Conservation (phyloP, 2,888 invertebrate species). For the Philonicus albiceps region DNA sequence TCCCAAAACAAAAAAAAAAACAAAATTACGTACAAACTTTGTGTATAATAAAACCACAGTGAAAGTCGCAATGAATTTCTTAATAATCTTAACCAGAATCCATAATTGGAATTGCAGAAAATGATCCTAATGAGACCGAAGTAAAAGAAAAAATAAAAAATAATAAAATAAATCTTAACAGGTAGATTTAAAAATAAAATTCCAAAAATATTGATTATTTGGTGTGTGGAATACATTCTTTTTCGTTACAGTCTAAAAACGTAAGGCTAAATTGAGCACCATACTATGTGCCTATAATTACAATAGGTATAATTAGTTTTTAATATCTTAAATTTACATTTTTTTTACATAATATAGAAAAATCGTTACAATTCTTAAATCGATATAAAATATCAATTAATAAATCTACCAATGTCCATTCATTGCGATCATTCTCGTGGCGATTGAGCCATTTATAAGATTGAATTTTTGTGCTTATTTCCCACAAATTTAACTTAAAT, state of each 20-base stretch:
- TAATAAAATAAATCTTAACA: not conserved
- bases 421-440: not conserved
- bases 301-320: not conserved
- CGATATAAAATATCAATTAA: not conserved
- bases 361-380: not conserved
- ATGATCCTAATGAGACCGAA: not conserved
- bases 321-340: not conserved
- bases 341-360: not conserved
- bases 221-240: not conserved
- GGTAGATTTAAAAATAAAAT: not conserved
- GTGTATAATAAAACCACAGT: not conserved
- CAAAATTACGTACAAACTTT: not conserved
- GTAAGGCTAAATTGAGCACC: not conserved
- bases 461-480: not conserved
- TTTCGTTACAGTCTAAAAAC: not conserved
- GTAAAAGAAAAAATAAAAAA: not conserved
- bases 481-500: not conserved
- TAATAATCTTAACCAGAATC: not conserved
- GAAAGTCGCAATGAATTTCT: not conserved
- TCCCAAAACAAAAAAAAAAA: not conserved
- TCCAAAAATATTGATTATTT: not conserved
- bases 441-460: not conserved
- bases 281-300: not conserved
- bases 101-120: not conserved
- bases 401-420: not conserved